Base-by-base conservation (phyloP, 2,797 vertebrate genomes). In the Mormyrops attenuatus region DNA sequence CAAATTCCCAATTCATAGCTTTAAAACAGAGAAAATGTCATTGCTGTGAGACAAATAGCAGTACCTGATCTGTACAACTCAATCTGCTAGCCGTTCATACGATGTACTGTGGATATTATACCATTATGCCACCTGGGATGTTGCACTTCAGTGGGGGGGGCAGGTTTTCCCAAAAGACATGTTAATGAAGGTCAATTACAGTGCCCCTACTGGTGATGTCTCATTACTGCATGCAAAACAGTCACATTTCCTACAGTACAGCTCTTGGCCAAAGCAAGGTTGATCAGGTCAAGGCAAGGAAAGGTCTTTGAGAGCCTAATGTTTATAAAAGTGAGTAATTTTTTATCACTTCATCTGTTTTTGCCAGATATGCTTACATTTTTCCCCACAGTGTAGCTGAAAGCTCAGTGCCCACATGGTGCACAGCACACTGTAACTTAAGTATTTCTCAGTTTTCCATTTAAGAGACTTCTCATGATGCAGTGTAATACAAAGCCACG, bases 381-480 rank as follows among this genome's bases (percentile, higher is more conserved):
- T 34, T 0, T 4, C 7, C 38, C 34, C 13, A 20, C 20, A 44
- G 1, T 80, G 73, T 47, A 41, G 38, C 38, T 80, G 73, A 80
- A 44, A 17, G 73, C 17, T 44, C 73, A 80, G 3, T 47, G 38
- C 41, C 73, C 38, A n/a, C 73, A 80, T 47, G 69, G 47, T 47
- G 77, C 77, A 82, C 38, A n/a, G 77, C 38, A 22, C 41, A 82
- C 17, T 44, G 50, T n/a, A 47, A 47, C 55, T 47, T 49, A 50
- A 66, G 88, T 34, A 50, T 41, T 80, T 57, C 34, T 49, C 50
- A 88, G 52, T 50, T 88, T 53, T 80, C 26, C 88, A 55, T 55
- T 55, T 22, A 55, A 88, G 52, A 82, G 49, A 55, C 15, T 88
- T 80, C 66, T 77, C 88, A 88, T 88, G 73, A 88, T 88, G 49